These are phyloP conservation scores for Halichoerus grypus DNA, from an alignment of 2,113 vertebrate species.

Conservation along the genomic window DNA sequence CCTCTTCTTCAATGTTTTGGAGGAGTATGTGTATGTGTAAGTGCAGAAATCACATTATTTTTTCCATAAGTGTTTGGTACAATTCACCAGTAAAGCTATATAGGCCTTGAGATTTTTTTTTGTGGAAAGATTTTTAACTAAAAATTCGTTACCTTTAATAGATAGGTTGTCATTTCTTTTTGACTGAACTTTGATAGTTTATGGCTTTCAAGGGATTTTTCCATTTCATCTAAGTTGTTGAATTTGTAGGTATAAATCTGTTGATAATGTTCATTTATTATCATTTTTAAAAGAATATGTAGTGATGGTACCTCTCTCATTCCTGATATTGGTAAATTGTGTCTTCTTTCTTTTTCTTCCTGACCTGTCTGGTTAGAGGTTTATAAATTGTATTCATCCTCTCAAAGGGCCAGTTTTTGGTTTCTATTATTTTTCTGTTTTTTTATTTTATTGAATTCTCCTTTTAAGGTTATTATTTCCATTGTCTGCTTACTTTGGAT, in stretches of 20 bases:
- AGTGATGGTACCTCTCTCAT: neutral
- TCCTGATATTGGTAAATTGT: neutral
- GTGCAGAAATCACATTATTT: neutral
- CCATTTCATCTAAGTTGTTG: neutral
- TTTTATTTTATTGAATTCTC: neutral
- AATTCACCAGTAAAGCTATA: neutral
- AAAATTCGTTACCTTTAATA: neutral
- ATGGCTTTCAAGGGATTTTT: neutral
- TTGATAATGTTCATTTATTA: neutral
- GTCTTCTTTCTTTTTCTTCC: neutral
- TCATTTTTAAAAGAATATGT: neutral
- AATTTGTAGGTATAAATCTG: slow-evolving; percentile 24
- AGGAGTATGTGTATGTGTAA: neutral
- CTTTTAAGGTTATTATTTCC: slow-evolving; percentile 6
- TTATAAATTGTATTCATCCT: neutral
- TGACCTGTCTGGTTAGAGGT: neutral
- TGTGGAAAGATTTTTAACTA: neutral
- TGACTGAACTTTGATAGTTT: neutral
- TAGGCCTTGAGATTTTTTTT: neutral
- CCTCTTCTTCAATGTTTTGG: neutral
- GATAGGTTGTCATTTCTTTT: neutral
- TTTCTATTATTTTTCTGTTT: neutral
- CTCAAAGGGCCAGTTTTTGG: neutral
- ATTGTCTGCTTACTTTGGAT: neutral
- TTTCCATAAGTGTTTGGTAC: neutral